Evolutionary conservation across 2,888 invertebrate genomes (phyloP), one percentile per base, ranked within the genome.

Genomic region (Heteromurus nitidus): DNA sequence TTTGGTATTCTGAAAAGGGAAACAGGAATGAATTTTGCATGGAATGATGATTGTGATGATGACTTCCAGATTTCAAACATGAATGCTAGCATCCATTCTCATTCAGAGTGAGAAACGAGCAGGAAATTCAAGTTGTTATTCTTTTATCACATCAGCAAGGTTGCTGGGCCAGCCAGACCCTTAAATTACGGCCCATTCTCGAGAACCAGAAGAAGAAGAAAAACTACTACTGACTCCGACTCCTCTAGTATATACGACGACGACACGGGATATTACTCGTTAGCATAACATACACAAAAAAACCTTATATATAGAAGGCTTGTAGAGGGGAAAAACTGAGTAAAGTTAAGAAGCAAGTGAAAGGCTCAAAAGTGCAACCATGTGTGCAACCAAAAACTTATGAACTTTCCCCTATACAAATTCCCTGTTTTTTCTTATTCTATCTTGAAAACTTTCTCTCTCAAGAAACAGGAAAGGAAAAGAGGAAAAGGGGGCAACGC

Each of bases 381-480:
- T 53, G 53, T 68, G 75, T 76, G 75, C 67, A 76, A 76, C 75
- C 75, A n/a, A 60, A 53, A 68, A 68, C 75, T 64, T 76, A 68
- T 68, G 68, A 76, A 76, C 75, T 76, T 75, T 64, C 65, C 67
- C 75, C 75, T 74, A 22, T 55, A 76, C 65, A 76, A 65, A 68
- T 28, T 58, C 36, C 9, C 18, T 50, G 9, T 50, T 20, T 50
- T 20, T 20, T 50, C 9, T 50, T 20, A 20, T 20, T 67, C 60
- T 44, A 68, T 42, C 65, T 55, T 47, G n/a, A 30, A 72, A 64
- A 74, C 36, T 36, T 70, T 58, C 36, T 18, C 24, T 20, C 16
- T 55, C 36, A 58, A 50, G 62, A 47, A 50, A 22, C 22, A 65
- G 22, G 58, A 58, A 26, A 58, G 26, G 22, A 75, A 72, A 31